Percentiles rank a stretch among this genome's conserved stretches.
phyloP scores from a whole-genome alignment of 2,797 vertebrate species.

The Atherinosoma microstoma region DNA sequence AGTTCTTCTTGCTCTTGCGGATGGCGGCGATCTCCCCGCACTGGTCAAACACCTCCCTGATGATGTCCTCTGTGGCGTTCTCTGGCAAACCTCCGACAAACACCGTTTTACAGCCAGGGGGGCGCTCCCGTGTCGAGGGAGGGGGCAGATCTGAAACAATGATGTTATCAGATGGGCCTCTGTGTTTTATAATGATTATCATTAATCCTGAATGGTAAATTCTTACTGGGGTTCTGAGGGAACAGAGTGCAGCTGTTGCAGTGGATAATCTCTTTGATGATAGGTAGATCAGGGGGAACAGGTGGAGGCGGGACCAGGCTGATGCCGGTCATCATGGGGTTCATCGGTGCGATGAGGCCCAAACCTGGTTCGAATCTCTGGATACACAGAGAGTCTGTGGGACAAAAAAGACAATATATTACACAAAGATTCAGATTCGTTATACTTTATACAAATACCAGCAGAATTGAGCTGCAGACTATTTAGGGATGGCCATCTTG shows the following conservation, averaged over 20 bases:
- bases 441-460: neutral
- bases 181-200: neutral
- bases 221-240: slow-evolving; percentile 97
- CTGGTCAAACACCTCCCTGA: slow-evolving; percentile 92
- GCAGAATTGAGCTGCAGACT: neutral
- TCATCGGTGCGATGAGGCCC: slow-evolving; percentile 91
- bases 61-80: slow-evolving; percentile 90
- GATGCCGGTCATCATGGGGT: slow-evolving; percentile 94
- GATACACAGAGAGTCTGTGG: slow-evolving; percentile 92
- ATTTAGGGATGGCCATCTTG: neutral
- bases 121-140: slow-evolving; percentile 91
- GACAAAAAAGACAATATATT: neutral
- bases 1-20: slow-evolving; percentile 96
- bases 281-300: slow-evolving; percentile 85
- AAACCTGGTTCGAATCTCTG: slow-evolving; percentile 92
- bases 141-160: slow-evolving; percentile 87
- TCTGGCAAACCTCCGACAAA: slow-evolving; percentile 95
- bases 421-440: neutral
- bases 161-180: neutral
- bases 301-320: slow-evolving; percentile 89
- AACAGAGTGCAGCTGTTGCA: slow-evolving; percentile 96
- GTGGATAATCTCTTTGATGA: slow-evolving; percentile 96
- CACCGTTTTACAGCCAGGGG: slow-evolving; percentile 94
- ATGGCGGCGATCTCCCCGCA: slow-evolving; percentile 94
- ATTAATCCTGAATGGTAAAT: neutral